Conservation (phyloP, 2,888 invertebrate genomes). For the Hirtodrosophila alboralis region DNA sequence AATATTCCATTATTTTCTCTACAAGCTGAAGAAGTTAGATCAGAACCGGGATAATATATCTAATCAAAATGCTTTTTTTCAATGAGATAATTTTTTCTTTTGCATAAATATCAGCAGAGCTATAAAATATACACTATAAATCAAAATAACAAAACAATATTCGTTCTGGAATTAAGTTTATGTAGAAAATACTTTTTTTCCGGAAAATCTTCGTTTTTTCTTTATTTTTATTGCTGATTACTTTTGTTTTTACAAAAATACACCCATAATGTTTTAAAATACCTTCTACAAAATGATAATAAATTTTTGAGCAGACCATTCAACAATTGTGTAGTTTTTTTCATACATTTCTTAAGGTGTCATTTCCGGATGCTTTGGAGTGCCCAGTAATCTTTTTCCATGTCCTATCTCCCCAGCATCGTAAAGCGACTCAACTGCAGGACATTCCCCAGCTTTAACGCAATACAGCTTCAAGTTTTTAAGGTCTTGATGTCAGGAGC, state of each 20-base stretch:
- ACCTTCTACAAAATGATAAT: conserved; percentile 12
- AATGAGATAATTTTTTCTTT: too few species aligned
- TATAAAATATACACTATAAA: too few species aligned
- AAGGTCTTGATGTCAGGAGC: conserved; percentile 52
- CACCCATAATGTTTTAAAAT: not conserved
- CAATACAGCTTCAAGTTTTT: conserved; percentile 15
- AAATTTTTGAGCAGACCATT: conserved; percentile 26
- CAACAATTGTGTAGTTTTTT: conserved; percentile 17
- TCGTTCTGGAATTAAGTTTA: too few species aligned
- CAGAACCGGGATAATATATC: too few species aligned
- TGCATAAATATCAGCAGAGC: too few species aligned
- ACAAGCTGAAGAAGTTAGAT: too few species aligned
- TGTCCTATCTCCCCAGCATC: not conserved
- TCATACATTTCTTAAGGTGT: conserved; percentile 54
- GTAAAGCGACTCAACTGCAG: conserved; percentile 18
- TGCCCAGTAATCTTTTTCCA: too few species aligned
- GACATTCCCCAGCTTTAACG: conserved; percentile 8
- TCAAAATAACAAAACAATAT: too few species aligned
- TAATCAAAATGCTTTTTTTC: too few species aligned
- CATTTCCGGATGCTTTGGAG: conserved; percentile 38
- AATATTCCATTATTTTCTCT: too few species aligned
- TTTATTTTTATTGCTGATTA: conserved; percentile 47
- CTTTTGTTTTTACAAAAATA: conserved; percentile 13
- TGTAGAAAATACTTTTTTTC: too few species aligned
- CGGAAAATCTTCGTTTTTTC: too few species aligned